Percentiles rank a stretch among this genome's conserved stretches.
phyloP scores from a whole-genome alignment of 2,113 vertebrate species.

The Galeopterus variegatus region DNA sequence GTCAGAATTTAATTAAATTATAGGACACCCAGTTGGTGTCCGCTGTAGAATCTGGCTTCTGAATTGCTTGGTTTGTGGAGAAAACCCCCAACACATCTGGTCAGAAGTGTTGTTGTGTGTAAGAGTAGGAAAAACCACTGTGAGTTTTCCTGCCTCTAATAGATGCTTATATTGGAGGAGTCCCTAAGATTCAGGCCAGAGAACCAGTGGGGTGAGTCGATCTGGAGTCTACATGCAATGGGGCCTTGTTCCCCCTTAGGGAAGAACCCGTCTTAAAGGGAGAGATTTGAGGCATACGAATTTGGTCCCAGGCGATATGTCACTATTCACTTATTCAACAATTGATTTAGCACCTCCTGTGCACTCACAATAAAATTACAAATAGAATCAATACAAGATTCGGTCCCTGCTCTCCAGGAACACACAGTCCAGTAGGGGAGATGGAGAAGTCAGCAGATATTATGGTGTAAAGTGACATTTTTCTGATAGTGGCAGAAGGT shows the following conservation, averaged over 20 bases:
- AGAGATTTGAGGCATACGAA: background rate
- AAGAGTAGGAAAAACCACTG: background rate
- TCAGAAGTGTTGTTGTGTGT: background rate
- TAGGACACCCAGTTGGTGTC: background rate
- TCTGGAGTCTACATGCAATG: background rate
- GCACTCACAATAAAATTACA: background rate
- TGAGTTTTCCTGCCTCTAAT: background rate
- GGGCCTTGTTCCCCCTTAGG: background rate
- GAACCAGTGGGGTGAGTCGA: background rate
- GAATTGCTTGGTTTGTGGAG: background rate
- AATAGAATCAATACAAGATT: background rate
- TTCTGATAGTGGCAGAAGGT: background rate
- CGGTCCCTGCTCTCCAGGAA: background rate
- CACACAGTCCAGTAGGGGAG: background rate
- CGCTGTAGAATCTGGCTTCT: background rate
- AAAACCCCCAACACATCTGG: background rate
- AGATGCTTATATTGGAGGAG: background rate
- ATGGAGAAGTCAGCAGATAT: background rate
- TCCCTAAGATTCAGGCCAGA: background rate
- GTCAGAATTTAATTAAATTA: background rate
- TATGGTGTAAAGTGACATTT: background rate
- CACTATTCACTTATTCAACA: background rate
- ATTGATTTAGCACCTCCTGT: background rate
- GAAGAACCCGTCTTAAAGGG: background rate
- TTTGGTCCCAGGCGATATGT: background rate